Evolutionary conservation across 2,113 vertebrate genomes (phyloP).

Genomic region (Donacobius atricapilla): DNA sequence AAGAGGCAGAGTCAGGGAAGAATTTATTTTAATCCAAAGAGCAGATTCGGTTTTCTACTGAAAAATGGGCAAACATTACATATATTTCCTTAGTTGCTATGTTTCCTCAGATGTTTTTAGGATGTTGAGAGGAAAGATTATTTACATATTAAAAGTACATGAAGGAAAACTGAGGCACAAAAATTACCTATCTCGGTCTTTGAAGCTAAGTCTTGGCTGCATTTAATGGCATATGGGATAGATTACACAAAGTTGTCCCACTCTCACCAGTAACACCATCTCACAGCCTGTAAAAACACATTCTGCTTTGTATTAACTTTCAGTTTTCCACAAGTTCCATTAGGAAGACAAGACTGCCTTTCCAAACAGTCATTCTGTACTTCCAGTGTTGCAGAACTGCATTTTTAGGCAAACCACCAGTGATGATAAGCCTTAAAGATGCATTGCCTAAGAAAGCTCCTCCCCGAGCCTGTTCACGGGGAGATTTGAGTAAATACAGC

Average conservation of each 20-base stretch:
- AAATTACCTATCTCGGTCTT: background rate
- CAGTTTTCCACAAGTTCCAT: background rate
- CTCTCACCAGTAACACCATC: background rate
- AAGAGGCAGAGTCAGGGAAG: background rate
- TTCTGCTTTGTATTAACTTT: background rate
- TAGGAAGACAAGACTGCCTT: background rate
- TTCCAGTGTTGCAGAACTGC: accelerated
- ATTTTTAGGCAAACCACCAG: background rate
- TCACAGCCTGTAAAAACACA: background rate
- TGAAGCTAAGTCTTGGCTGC: background rate
- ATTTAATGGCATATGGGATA: background rate
- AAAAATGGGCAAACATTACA: background rate
- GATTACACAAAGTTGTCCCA: background rate
- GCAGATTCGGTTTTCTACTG: background rate
- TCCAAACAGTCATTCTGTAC: background rate
- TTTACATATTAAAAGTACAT: background rate
- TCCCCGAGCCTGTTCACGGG: accelerated
- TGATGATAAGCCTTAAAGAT: background rate
- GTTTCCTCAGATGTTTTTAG: background rate
- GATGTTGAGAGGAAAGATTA: background rate
- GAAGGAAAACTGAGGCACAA: background rate
- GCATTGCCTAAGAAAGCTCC: background rate
- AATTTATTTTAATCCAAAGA: background rate
- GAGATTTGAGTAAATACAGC: background rate
- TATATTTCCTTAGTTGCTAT: background rate